Percentiles rank a stretch among this genome's conserved stretches.
Conservation (phyloP, 2,888 invertebrate genomes). For the Vanessa cardui region DNA sequence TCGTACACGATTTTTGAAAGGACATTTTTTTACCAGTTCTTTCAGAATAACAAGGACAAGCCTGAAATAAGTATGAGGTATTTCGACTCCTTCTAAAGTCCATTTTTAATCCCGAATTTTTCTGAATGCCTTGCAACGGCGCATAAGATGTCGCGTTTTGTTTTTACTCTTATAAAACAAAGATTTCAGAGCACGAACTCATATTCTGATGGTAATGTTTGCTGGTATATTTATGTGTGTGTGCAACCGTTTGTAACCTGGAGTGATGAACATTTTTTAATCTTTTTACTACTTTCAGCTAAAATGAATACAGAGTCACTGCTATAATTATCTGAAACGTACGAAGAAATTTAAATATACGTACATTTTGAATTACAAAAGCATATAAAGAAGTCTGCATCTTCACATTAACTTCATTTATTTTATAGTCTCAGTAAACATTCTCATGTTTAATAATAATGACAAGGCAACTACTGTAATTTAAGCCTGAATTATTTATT, state of each 20-base stretch:
- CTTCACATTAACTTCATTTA: too few species aligned
- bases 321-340: background rate
- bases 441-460: too few species aligned
- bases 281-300: background rate
- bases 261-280: background rate
- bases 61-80: slow-evolving; percentile 9
- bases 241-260: background rate
- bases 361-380: too few species aligned
- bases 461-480: too few species aligned
- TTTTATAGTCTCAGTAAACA: too few species aligned
- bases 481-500: too few species aligned
- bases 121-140: slow-evolving; percentile 18
- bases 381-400: too few species aligned
- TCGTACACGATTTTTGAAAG: background rate
- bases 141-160: slow-evolving; percentile 19
- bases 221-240: background rate
- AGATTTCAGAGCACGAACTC: slow-evolving; percentile 6
- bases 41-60: slow-evolving; percentile 5
- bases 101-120: slow-evolving; percentile 20
- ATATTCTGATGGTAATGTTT: background rate
- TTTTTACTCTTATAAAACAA: slow-evolving; percentile 18
- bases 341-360: background rate
- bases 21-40: slow-evolving; percentile 2
- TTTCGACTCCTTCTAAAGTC: background rate
- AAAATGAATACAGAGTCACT: background rate